phyloP scores from a whole-genome alignment of 1,140 invertebrate genomes.

The Caenorhabditis elegans region DNA sequence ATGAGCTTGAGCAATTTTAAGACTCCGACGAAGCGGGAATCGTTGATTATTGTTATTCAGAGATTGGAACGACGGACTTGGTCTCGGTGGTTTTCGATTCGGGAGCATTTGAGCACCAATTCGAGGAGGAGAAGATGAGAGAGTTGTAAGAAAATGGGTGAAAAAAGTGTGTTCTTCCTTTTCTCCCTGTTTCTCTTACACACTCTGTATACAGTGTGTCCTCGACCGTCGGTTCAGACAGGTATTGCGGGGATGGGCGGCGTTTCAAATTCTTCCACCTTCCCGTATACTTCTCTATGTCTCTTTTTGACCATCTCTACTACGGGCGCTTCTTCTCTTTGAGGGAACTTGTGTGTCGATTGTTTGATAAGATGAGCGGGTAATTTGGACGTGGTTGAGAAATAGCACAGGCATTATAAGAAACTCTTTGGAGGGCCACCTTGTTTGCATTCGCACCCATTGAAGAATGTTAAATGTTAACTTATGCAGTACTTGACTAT shows the following conservation, averaged over 20 bases:
- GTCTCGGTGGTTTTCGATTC: not conserved
- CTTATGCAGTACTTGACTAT: too few species aligned
- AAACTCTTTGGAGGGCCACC: too few species aligned
- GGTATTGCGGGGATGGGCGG: not conserved
- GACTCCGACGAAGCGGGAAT: not conserved
- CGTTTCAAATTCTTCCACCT: too few species aligned
- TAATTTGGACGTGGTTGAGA: too few species aligned
- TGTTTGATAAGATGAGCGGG: too few species aligned
- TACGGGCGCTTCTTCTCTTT: not conserved
- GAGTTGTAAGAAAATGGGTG: not conserved
- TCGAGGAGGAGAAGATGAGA: not conserved
- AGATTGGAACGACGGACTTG: not conserved
- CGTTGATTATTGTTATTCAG: not conserved
- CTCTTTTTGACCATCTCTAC: not conserved
- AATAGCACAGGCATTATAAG: too few species aligned
- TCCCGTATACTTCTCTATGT: too few species aligned
- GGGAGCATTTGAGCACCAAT: not conserved
- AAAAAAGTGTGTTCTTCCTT: not conserved
- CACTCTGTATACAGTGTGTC: not conserved
- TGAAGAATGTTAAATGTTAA: too few species aligned
- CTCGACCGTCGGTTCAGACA: too few species aligned
- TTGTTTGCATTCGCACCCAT: too few species aligned
- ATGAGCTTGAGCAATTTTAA: not conserved
- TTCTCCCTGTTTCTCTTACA: conserved; percentile 15
- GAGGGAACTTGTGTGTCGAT: too few species aligned